Evolutionary conservation across 1,140 invertebrate species (phyloP).

Genomic region (Zaprionus vittiger): DNA sequence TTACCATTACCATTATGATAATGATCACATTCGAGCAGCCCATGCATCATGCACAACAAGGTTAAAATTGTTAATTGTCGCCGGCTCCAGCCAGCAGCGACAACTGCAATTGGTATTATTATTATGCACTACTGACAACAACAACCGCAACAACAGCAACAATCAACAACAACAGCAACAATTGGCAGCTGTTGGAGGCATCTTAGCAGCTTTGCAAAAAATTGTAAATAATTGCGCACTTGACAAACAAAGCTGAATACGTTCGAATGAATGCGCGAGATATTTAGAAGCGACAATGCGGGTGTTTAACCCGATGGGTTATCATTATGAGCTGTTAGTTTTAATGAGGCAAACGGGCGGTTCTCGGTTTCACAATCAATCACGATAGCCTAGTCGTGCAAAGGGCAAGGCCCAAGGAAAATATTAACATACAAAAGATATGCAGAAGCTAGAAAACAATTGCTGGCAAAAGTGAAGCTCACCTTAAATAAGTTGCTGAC

Average conservation of each 20-base stretch:
- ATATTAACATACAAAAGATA: conserved; percentile 37
- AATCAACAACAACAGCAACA: conserved; percentile 39
- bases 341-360: conserved; percentile 16
- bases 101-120: conserved; percentile 49
- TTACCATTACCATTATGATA: conserved; percentile 21
- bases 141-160: conserved; percentile 29
- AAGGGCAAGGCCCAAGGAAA: not conserved
- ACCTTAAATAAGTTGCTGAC: not conserved
- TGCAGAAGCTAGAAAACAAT: not conserved
- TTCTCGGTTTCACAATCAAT: conserved; percentile 58
- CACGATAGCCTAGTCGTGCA: conserved; percentile 10
- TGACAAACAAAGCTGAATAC: conserved; percentile 56
- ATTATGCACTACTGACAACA: conserved; percentile 38
- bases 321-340: conserved; percentile 58
- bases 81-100: conserved; percentile 26
- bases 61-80: conserved; percentile 58
- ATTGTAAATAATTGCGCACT: conserved; percentile 73
- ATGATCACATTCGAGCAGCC: conserved; percentile 36
- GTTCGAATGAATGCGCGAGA: conserved; percentile 23
- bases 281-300: conserved; percentile 60
- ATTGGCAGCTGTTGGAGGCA: conserved; percentile 32
- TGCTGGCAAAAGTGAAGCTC: not conserved
- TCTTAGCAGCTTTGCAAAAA: conserved; percentile 37
- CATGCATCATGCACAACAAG: conserved; percentile 64
- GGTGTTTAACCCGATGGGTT: conserved; percentile 56